Base-by-base conservation (phyloP, 2,888 invertebrate genomes). In the Chrysolina oricalcia region DNA sequence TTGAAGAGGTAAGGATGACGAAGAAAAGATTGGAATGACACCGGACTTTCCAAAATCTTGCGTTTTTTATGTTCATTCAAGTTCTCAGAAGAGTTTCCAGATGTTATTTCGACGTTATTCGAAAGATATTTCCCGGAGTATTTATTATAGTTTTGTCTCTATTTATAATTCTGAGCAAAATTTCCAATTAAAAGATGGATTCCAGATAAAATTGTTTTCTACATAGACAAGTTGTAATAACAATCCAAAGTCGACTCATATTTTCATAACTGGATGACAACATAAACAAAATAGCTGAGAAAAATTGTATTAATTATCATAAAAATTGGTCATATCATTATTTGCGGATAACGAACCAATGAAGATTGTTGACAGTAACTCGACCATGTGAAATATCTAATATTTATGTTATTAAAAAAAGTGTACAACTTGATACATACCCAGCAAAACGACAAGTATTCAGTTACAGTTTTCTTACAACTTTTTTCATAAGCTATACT, bases 161-260 rank as follows among this genome's bases (percentile, higher is more conserved):
- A 53, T 53, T 53, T 53, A 53, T 11, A 21, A 21, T 19, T 53
- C 21, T 21, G 13, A 5, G 21, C 53, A 53, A 53, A 53, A 53
- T 21, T 53, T 53, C 53, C 21, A 13, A 53, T 53, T 53, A 53
- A 53, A 53, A 53, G 43, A 53, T 53, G 53, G 19, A 19, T 53
- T 53, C 11, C 53, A 10, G 53, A 53, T 53, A 53, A 53, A 53
- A 53, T 13, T 53, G 53, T 53, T 53, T 53, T 53, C 53, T 53
- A 53, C 53, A 53, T 50, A 50, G 21, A 8, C 53, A 53, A 10
- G 19, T 53, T 19, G 53, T 21, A 53, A 21, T 6, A 53, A 53
- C 53, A 53, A 53, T 21, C 53, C 53, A 53, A 53, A 53, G 53
- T 53, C 53, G 53, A 53, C 21, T 53, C 19, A 19, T 53, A 53